These are phyloP conservation scores for Anoplopoma fimbria DNA, from an alignment of 2,113 vertebrate species.

Conservation along the genomic window DNA sequence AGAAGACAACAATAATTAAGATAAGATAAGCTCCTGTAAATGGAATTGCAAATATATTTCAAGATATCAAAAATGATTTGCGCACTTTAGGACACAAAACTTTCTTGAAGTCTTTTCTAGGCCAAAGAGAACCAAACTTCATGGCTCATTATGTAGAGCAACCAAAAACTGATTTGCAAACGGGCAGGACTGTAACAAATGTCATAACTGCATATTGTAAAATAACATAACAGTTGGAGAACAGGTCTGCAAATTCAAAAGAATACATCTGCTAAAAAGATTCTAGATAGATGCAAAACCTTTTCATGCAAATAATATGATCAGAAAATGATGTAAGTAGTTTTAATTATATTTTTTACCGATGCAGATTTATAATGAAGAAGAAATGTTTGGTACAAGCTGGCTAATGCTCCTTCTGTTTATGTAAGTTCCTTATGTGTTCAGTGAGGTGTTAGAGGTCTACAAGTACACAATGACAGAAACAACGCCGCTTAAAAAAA, in stretches of 20 bases:
- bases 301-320: background rate
- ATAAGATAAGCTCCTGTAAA: too few relatives aligned
- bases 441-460: background rate
- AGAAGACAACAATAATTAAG: conserved; percentile 22
- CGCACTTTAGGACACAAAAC: background rate
- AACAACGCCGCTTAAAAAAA: too few relatives aligned
- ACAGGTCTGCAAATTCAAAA: background rate
- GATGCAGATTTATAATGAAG: background rate
- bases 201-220: too few relatives aligned
- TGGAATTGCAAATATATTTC: background rate
- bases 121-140: too few relatives aligned
- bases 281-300: background rate
- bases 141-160: background rate
- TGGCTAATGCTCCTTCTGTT: background rate
- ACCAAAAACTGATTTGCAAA: background rate
- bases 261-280: background rate
- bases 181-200: background rate
- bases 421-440: background rate
- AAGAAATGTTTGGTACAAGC: background rate
- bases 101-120: background rate
- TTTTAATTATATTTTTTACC: too few relatives aligned
- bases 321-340: background rate
- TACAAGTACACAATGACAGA: background rate
- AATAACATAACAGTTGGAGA: background rate
- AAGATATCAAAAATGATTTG: background rate